These are phyloP conservation scores for Platalea minor DNA, from an alignment of 2,797 vertebrate genomes.

Conservation along the genomic window DNA sequence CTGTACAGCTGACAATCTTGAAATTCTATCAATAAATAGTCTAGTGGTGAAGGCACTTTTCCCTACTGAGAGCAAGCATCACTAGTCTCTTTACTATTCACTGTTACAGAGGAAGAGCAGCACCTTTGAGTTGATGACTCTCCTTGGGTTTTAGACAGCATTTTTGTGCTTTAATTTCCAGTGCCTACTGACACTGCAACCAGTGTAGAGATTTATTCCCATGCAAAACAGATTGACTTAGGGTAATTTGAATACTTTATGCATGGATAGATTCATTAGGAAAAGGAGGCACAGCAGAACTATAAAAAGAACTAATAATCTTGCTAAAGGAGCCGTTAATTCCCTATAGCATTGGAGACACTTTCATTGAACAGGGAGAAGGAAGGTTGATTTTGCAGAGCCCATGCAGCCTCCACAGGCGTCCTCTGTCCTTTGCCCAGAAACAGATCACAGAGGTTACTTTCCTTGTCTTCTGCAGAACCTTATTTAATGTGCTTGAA, in stretches of 20 bases:
- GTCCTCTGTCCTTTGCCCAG: neutral
- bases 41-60: neutral
- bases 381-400: neutral
- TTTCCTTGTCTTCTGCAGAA: neutral
- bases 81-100: neutral
- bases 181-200: conserved; percentile 10
- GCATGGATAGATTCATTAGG: conserved; percentile 60
- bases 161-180: conserved; percentile 18
- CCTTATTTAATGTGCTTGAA: neutral
- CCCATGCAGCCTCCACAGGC: neutral
- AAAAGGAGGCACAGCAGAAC: conserved; percentile 49
- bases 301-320: conserved; percentile 63
- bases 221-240: conserved; percentile 63
- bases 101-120: neutral
- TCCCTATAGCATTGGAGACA: neutral
- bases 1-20: neutral
- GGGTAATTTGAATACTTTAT: conserved; percentile 59
- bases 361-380: neutral
- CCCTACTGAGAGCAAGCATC: neutral
- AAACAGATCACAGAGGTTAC: neutral
- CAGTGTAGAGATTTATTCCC: conserved; percentile 52
- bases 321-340: conserved; percentile 57
- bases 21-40: neutral
- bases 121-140: neutral
- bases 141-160: neutral